phyloP scores from a whole-genome alignment of 2,797 vertebrate genomes.

The Poecilia picta region DNA sequence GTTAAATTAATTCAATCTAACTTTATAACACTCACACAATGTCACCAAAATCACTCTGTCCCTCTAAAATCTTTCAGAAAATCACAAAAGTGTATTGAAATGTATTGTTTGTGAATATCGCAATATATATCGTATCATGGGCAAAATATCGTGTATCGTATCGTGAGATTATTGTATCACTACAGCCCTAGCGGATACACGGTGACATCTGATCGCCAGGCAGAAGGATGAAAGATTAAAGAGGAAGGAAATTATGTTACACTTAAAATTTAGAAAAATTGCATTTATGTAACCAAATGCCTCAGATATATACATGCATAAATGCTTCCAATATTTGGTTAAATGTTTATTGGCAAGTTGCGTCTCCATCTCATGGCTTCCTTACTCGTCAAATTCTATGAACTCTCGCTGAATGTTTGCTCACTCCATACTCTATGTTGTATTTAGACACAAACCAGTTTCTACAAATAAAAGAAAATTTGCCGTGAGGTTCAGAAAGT shows the following conservation, averaged over 20 bases:
- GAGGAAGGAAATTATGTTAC: neutral
- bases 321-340: neutral
- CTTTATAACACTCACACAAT: too few species aligned
- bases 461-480: neutral
- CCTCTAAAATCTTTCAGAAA: too few species aligned
- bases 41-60: too few species aligned
- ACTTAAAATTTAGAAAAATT: neutral
- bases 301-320: neutral
- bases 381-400: neutral
- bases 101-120: too few species aligned
- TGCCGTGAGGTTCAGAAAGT: neutral
- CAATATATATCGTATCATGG: too few species aligned
- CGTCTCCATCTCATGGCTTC: neutral
- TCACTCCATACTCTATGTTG: neutral
- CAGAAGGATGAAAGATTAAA: neutral
- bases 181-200: too few species aligned
- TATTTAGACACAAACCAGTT: neutral
- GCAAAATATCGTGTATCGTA: too few species aligned
- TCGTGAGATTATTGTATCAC: too few species aligned
- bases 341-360: neutral
- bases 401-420: neutral
- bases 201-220: neutral
- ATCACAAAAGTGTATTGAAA: too few species aligned
- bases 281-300: neutral
- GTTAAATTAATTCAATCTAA: too few species aligned